Evolutionary conservation across 2,888 invertebrate species (phyloP).

Genomic region (Ctena decussata): DNA sequence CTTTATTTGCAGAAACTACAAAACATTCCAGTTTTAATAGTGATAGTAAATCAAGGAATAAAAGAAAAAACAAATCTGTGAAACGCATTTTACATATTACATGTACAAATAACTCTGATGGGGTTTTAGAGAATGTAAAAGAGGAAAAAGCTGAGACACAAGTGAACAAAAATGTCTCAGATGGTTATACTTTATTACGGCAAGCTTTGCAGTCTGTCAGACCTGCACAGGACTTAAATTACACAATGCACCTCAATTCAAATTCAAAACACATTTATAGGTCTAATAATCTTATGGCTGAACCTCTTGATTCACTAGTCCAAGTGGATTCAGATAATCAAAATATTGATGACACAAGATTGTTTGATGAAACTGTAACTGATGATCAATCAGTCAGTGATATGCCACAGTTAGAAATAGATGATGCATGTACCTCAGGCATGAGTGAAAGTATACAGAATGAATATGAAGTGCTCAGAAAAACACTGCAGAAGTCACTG

Average conservation of each 20-base stretch:
- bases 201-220: background rate
- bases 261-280: too few species aligned
- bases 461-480: background rate
- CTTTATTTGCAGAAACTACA: background rate
- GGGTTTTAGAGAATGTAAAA: background rate
- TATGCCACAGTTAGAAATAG: too few species aligned
- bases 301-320: too few species aligned
- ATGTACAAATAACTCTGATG: too few species aligned
- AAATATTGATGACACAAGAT: too few species aligned
- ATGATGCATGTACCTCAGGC: too few species aligned
- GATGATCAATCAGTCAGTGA: too few species aligned
- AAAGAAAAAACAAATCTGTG: background rate
- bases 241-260: too few species aligned
- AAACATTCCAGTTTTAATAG: background rate
- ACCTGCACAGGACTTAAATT: background rate
- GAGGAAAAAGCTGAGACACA: background rate
- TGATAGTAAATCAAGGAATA: background rate
- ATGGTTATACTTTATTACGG: background rate
- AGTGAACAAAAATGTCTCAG: background rate
- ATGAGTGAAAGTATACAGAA: background rate
- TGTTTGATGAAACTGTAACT: too few species aligned
- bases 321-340: too few species aligned
- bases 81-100: background rate
- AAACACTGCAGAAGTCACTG: background rate
- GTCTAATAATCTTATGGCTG: too few species aligned